Percentiles rank a stretch among this genome's conserved stretches.
Evolutionary conservation across 2,888 invertebrate genomes (phyloP).

Genomic region (Lottia gigantea): DNA sequence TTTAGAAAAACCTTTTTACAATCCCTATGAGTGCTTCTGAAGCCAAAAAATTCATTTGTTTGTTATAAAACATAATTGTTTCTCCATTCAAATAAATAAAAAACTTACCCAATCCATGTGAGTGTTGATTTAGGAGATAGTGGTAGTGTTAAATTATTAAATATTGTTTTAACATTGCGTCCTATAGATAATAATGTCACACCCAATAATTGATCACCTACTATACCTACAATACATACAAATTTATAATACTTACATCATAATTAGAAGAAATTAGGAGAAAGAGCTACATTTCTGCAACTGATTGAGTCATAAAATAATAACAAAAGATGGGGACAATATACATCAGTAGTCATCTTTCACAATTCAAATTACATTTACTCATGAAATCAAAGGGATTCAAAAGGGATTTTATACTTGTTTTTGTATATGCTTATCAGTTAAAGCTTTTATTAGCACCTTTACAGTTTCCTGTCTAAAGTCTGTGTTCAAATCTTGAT

Average conservation of each 20-base stretch:
- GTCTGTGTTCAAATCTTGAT: background rate
- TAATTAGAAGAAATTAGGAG: background rate
- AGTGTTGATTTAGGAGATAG: constrained; percentile 65
- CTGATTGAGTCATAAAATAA: background rate
- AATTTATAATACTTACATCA: too few species aligned
- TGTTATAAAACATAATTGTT: background rate
- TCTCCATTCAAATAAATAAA: background rate
- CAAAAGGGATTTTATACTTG: too few species aligned
- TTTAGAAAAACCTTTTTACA: too few species aligned
- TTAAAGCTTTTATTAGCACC: too few species aligned
- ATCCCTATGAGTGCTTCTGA: too few species aligned
- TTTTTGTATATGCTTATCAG: too few species aligned
- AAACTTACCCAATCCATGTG: constrained; percentile 67
- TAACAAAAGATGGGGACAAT: too few species aligned
- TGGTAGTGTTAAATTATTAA: constrained; percentile 58
- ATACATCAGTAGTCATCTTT: too few species aligned
- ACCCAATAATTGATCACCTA: constrained; percentile 67
- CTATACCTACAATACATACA: constrained; percentile 50
- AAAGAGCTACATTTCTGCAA: constrained; percentile 2
- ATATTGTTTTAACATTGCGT: constrained; percentile 39
- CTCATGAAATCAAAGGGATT: too few species aligned
- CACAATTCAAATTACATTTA: too few species aligned
- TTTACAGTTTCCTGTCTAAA: background rate
- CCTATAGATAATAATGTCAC: constrained; percentile 55
- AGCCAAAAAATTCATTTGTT: too few species aligned